phyloP scores from a whole-genome alignment of 2,888 invertebrate species.

The Congeria kusceri region DNA sequence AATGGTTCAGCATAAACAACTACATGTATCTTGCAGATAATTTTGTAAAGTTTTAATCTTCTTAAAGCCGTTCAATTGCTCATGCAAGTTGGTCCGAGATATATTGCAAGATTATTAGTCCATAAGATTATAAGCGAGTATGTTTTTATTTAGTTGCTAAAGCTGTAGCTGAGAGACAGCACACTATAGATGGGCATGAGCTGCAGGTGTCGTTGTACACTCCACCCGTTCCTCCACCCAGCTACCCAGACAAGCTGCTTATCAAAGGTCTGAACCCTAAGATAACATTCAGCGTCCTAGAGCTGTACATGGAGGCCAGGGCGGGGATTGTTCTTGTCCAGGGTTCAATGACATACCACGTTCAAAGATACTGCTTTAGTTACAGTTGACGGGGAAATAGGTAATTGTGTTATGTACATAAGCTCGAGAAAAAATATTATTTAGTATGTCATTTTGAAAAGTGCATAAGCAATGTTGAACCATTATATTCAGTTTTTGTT shows the following conservation, averaged over 20 bases:
- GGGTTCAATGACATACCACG: slow-evolving; percentile 20
- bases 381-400: background rate
- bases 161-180: slow-evolving; percentile 20
- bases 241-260: slow-evolving; percentile 36
- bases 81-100: no score
- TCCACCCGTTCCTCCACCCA: slow-evolving; percentile 40
- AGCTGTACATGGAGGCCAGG: slow-evolving; percentile 42
- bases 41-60: no score
- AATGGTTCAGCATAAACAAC: no score
- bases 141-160: slow-evolving; percentile 36
- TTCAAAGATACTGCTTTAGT: slow-evolving; percentile 12
- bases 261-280: slow-evolving; percentile 37
- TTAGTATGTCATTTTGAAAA: no score
- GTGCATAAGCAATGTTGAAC: no score
- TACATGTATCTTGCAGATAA: no score
- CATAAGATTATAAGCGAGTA: no score
- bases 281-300: slow-evolving; percentile 29
- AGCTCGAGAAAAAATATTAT: no score
- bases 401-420: background rate
- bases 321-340: background rate
- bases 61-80: no score
- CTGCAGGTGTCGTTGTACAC: slow-evolving; percentile 19
- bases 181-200: slow-evolving; percentile 18
- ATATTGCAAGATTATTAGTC: no score
- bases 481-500: no score